Evolutionary conservation across 2,797 vertebrate genomes (phyloP).

Genomic region (Sorex maritimensis): DNA sequence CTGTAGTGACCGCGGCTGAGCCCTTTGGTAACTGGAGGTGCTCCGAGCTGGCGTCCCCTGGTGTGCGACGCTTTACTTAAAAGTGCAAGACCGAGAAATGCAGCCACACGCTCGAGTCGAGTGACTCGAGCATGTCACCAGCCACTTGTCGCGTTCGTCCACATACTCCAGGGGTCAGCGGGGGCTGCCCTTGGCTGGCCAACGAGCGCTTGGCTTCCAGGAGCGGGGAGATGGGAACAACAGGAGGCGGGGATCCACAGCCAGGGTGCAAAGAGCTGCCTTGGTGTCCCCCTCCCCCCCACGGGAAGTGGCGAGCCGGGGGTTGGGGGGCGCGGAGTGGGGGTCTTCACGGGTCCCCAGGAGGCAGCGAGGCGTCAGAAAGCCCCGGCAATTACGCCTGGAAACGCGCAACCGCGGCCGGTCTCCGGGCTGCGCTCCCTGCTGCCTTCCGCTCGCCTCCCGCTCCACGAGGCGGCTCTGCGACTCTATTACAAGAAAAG

Average conservation of each 20-base stretch:
- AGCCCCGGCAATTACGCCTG: too few species aligned
- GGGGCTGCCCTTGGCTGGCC: slow-evolving; percentile 16
- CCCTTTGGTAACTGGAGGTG: background rate
- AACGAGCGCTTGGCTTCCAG: background rate
- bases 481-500: slow-evolving; percentile 49
- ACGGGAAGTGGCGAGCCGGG: background rate
- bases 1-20: too few species aligned
- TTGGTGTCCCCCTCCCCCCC: background rate
- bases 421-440: too few species aligned
- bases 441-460: too few species aligned
- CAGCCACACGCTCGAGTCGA: background rate
- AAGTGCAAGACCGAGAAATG: background rate
- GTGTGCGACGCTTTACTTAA: slow-evolving; percentile 7
- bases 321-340: background rate
- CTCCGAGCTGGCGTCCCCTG: background rate
- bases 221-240: slow-evolving; percentile 24
- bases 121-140: slow-evolving; percentile 52
- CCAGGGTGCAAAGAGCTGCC: slow-evolving; percentile 11
- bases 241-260: background rate
- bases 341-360: too few species aligned
- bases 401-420: too few species aligned
- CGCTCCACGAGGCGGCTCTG: background rate
- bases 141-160: slow-evolving; percentile 60
- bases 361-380: too few species aligned
- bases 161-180: slow-evolving; percentile 35